phyloP scores from a whole-genome alignment of 2,888 invertebrate genomes.

The Physocephala rufipes region DNA sequence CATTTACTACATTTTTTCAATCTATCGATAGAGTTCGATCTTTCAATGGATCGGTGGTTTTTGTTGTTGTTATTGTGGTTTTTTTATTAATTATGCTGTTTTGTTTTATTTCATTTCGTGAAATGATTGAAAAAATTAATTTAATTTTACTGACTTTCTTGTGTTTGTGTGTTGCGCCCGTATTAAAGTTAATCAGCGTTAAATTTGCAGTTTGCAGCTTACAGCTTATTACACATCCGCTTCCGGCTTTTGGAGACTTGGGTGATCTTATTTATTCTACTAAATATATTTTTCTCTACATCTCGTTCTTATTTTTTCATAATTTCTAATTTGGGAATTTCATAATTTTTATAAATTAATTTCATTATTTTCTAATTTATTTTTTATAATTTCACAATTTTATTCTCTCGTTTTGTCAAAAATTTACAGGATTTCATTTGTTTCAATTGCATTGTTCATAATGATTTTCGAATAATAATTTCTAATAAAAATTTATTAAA shows the following conservation, averaged over 20 bases:
- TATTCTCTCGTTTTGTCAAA: no score
- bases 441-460: no score
- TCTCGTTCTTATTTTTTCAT: no score
- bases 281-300: not conserved
- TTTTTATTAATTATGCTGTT: not conserved
- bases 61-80: constrained; percentile 6
- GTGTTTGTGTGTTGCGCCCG: not conserved
- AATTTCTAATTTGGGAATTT: not conserved
- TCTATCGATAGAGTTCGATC: not conserved
- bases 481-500: no score
- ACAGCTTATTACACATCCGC: constrained; percentile 20
- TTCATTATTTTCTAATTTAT: no score
- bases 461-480: no score
- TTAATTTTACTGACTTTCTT: not conserved
- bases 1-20: not conserved
- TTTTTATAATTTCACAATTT: no score
- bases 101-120: constrained; percentile 4
- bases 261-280: not conserved
- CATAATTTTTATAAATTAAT: no score
- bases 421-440: no score
- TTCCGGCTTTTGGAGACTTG: constrained; percentile 20
- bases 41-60: not conserved
- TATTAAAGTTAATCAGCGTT: not conserved
- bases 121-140: not conserved
- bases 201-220: constrained; percentile 20